Evolutionary conservation across 2,113 vertebrate species (phyloP).

Genomic region (Python bivittatus): DNA sequence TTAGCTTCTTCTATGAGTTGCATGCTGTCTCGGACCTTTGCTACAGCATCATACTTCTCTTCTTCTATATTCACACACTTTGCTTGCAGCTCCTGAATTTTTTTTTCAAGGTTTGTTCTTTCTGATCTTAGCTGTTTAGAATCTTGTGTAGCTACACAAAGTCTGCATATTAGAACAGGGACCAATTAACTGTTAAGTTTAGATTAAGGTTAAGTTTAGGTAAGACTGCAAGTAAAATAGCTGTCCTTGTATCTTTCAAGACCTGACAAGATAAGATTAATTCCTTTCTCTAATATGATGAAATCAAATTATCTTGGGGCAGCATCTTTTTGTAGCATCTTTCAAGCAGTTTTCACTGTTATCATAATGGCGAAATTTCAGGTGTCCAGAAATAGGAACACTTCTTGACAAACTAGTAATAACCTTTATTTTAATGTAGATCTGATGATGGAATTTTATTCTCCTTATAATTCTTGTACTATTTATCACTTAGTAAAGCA

Average conservation of each 20-base stretch:
- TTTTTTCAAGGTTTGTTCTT: conserved; percentile 78
- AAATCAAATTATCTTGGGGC: neutral
- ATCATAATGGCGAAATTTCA: neutral
- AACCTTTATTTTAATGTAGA: neutral
- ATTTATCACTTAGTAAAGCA: neutral
- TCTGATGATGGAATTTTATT: neutral
- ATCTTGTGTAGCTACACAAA: conserved; percentile 75
- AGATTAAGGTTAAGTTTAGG: neutral
- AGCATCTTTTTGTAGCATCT: neutral
- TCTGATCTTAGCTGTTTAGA: conserved; percentile 78
- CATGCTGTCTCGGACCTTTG: conserved; percentile 81
- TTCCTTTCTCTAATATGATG: neutral
- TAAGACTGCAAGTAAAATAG: neutral
- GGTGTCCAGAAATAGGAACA: neutral
- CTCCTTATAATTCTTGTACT: neutral
- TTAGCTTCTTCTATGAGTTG: conserved; percentile 89
- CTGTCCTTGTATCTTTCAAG: neutral
- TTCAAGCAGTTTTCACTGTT: neutral
- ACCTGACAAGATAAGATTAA: neutral
- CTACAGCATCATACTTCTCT: conserved; percentile 82
- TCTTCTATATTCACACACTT: conserved; percentile 76
- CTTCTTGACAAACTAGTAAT: neutral
- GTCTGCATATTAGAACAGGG: conserved; percentile 56
- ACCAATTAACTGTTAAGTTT: neutral
- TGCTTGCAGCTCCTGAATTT: conserved; percentile 80